Base-by-base conservation (phyloP, 2,113 vertebrate species). In the Bambusicola thoracicus region DNA sequence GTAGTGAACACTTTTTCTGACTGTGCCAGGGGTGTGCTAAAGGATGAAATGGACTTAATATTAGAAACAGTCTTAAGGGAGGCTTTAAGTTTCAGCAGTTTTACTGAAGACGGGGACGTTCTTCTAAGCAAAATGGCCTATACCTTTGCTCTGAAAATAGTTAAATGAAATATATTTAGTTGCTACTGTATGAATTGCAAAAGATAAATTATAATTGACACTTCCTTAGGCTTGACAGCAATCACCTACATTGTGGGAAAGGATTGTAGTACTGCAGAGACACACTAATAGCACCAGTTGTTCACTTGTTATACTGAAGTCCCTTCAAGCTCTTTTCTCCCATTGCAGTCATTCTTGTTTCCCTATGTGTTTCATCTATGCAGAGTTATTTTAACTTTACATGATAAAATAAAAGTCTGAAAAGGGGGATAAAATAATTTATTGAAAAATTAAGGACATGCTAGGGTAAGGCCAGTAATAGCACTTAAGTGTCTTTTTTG, bases 1-100 rank as follows among this genome's bases (percentile, higher is more conserved):
- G 59, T n/a, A 78, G 83, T 56, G 62, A 93, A 36, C 43, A n/a
- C 36, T 73, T 83, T 20, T 87, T 73, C 61, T 77, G 5, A 46
- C 68, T 85, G 30, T 67, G 87, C n/a, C 53, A 56, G n/a, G 51
- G 8, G 7, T 65, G 36, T 81, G 56, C 27, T 72, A 68, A 91
- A 91, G 61, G 51, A 22, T 90, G 76, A 92, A 91, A 88, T 40
- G 8, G 32, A 90, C 51, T 89, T 77, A 59, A 89, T 75, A 59
- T 53, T 67, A 14, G 59, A 72, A 89, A 75, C 13, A 61, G 46
- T 72, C 85, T 85, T 85, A 58, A 85, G 61, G 40, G 38, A 89
- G 20, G 15, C 15, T 65, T 83, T 85, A 51, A 72, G 59, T 69
- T 49, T 80, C 13, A 82, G 6, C 1, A 7, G 6, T 87, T 90